Percentiles rank a stretch among this genome's conserved stretches.
Evolutionary conservation across 2,797 vertebrate genomes (phyloP).

Genomic region (Molossus alvarezi): DNA sequence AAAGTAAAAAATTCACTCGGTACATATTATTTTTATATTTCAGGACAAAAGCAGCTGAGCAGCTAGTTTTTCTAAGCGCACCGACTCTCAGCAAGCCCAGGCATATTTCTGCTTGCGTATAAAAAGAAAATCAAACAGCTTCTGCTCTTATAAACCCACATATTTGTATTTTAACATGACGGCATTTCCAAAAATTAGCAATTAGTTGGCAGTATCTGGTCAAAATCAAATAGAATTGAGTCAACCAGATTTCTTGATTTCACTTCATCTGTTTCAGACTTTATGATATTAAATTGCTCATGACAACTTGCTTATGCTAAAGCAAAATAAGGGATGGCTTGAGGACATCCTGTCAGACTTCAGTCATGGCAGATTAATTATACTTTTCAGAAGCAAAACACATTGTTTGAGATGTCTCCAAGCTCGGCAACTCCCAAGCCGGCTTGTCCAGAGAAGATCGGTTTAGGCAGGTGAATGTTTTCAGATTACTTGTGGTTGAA

Average conservation of each 20-base stretch:
- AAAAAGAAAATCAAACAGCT: background rate
- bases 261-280: slow-evolving; percentile 79
- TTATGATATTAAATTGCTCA: slow-evolving; percentile 80
- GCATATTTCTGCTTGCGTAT: slow-evolving; percentile 54
- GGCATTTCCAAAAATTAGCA: slow-evolving; percentile 69
- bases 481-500: slow-evolving; percentile 80
- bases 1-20: slow-evolving; percentile 28
- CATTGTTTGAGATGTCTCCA: slow-evolving; percentile 81
- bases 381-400: slow-evolving; percentile 84
- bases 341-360: slow-evolving; percentile 80
- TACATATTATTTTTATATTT: slow-evolving; percentile 63
- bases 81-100: slow-evolving; percentile 40
- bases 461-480: slow-evolving; percentile 88
- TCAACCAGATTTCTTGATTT: slow-evolving; percentile 78
- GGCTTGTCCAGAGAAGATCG: slow-evolving; percentile 76
- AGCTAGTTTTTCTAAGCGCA: slow-evolving; percentile 63
- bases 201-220: slow-evolving; percentile 79
- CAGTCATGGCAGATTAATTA: slow-evolving; percentile 86
- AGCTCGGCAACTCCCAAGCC: slow-evolving; percentile 71
- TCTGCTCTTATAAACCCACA: slow-evolving; percentile 62
- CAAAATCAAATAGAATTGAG: slow-evolving; percentile 79
- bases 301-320: slow-evolving; percentile 76
- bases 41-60: background rate
- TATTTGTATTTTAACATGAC: slow-evolving; percentile 71
- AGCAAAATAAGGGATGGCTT: slow-evolving; percentile 63